These are phyloP conservation scores for Manis crassicaudata DNA, from an alignment of 2,797 vertebrate genomes.

Conservation along the genomic window DNA sequence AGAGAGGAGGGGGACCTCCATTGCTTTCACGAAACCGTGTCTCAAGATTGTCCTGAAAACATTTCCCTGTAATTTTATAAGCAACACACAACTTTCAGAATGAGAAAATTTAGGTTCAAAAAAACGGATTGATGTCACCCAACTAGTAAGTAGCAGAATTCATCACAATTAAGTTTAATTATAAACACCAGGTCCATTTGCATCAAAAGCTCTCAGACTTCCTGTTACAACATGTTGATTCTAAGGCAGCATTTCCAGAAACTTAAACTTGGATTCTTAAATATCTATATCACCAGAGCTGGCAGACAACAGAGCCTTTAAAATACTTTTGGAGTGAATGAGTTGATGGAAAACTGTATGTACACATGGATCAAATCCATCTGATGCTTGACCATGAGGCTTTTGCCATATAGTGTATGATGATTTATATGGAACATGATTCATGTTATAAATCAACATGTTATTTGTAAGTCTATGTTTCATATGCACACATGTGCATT, in stretches of 20 bases:
- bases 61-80: not conserved
- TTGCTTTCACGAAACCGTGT: not conserved
- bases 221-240: not conserved
- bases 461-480: not conserved
- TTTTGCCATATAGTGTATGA: too few relatives aligned
- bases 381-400: rapidly evolving
- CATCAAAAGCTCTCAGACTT: not conserved
- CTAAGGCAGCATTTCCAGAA: not conserved
- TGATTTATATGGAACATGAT: not conserved
- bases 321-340: rapidly evolving
- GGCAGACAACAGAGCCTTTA: not conserved
- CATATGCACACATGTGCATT: not conserved
- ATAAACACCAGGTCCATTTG: not conserved
- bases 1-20: not conserved
- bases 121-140: too few relatives aligned
- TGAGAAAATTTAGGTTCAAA: not conserved
- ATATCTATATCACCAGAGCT: not conserved
- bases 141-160: not conserved
- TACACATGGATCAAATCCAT: not conserved
- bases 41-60: not conserved
- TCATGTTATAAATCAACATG: not conserved
- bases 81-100: not conserved
- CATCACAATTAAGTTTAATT: not conserved
- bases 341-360: not conserved
- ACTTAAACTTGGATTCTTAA: not conserved